Conservation (phyloP, 1,140 invertebrate genomes). For the Euura lappo region DNA sequence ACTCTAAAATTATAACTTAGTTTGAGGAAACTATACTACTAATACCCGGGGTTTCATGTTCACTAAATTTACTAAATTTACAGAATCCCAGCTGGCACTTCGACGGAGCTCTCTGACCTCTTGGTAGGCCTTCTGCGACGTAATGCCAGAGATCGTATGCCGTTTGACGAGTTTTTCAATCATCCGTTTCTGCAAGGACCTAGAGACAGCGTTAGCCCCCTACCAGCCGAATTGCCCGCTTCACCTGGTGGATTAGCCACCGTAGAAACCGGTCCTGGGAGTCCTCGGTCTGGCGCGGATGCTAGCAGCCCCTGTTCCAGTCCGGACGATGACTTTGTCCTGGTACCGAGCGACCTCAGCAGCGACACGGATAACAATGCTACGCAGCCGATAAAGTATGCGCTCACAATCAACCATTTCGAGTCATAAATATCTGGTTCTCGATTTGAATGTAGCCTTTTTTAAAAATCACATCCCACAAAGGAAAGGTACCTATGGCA, state of each 20-base stretch:
- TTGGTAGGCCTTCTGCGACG: conserved; percentile 86
- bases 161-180: conserved; percentile 94
- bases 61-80: conserved; percentile 30
- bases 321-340: conserved; percentile 86
- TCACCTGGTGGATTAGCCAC: conserved; percentile 47
- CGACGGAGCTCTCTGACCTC: conserved; percentile 85
- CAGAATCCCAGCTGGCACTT: conserved; percentile 93
- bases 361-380: conserved; percentile 58
- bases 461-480: too few species aligned
- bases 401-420: neutral
- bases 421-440: too few species aligned
- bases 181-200: conserved; percentile 87
- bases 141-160: conserved; percentile 93
- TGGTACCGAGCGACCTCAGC: conserved; percentile 78
- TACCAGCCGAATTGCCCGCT: conserved; percentile 52
- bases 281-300: conserved; percentile 50
- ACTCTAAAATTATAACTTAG: neutral
- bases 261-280: conserved; percentile 46
- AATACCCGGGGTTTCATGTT: too few species aligned
- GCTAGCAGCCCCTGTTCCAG: conserved; percentile 65
- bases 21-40: too few species aligned
- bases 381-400: conserved; percentile 47
- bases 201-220: conserved; percentile 52
- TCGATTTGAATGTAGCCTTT: too few species aligned
- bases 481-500: neutral